phyloP scores from a whole-genome alignment of 2,888 invertebrate genomes.

The Tuta absoluta region DNA sequence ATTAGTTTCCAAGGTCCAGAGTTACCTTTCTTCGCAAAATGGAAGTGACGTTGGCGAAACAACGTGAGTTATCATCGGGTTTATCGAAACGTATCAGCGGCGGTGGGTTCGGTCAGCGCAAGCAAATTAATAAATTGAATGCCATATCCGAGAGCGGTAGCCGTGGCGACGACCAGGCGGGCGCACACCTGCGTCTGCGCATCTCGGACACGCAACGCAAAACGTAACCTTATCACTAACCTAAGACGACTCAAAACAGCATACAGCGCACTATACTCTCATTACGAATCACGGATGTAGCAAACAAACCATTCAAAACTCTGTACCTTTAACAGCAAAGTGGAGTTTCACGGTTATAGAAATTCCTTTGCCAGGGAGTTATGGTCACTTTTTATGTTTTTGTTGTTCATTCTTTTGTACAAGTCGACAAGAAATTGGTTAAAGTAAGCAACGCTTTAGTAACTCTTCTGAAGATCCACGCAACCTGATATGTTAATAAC shows the following conservation, averaged over 20 bases:
- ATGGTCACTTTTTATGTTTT: conserved; percentile 55
- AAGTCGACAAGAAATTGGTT: conserved; percentile 40
- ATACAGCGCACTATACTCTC: conserved; percentile 50
- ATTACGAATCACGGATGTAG: conserved; percentile 79
- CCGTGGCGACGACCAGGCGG: conserved; percentile 72
- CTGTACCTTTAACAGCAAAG: conserved; percentile 72
- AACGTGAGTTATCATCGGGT: conserved; percentile 30
- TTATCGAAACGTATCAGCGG: conserved; percentile 31
- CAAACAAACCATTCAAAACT: conserved; percentile 78
- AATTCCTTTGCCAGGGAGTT: conserved; percentile 60
- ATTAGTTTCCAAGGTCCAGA: conserved; percentile 25
- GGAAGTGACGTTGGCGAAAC: conserved; percentile 29
- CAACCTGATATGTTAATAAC: conserved; percentile 3
- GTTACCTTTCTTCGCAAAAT: conserved; percentile 34
- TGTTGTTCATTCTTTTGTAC: conserved; percentile 44
- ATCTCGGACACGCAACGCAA: conserved; percentile 52
- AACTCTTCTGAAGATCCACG: conserved; percentile 19
- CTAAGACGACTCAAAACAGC: conserved; percentile 33
- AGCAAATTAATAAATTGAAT: conserved; percentile 79
- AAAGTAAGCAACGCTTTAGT: conserved; percentile 41
- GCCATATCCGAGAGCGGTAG: conserved; percentile 76
- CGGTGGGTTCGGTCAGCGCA: conserved; percentile 51
- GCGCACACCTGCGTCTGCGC: conserved; percentile 76
- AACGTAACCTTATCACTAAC: conserved; percentile 36
- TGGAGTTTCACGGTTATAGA: conserved; percentile 68